Evolutionary conservation across 2,113 vertebrate species (phyloP).

Genomic region (Pholis gunnellus): DNA sequence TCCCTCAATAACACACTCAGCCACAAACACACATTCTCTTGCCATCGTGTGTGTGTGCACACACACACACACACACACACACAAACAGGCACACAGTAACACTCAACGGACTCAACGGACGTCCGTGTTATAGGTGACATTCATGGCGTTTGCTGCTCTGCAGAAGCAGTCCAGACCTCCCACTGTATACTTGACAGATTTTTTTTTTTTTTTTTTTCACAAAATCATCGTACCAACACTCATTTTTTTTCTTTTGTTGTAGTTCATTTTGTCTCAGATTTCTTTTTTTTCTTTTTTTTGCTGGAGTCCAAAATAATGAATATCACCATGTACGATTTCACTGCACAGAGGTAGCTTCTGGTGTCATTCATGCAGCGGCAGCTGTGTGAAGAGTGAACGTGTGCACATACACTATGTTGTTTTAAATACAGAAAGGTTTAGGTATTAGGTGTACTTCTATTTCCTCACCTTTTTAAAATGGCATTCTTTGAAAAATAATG

Average conservation of each 20-base stretch:
- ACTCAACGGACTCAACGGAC: constrained; percentile 67
- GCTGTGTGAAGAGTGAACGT: constrained; percentile 5
- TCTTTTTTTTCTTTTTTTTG: constrained; percentile 11
- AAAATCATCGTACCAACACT: constrained; percentile 65
- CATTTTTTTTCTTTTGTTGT: constrained; percentile 21
- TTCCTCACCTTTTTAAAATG: constrained; percentile 40
- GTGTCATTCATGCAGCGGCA: constrained; percentile 36
- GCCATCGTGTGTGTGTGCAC: constrained; percentile 35
- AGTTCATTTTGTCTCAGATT: constrained; percentile 28
- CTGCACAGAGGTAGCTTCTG: constrained; percentile 53
- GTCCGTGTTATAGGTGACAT: constrained; percentile 52
- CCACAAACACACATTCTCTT: constrained; percentile 53
- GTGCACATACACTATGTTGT: constrained; percentile 48
- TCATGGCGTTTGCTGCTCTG: constrained; percentile 66
- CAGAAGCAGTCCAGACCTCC: constrained; percentile 66
- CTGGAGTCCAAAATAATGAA: constrained; percentile 56
- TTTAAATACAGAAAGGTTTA: constrained; percentile 46
- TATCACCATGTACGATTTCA: constrained; percentile 39
- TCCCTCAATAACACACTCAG: constrained; percentile 75
- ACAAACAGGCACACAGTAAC: constrained; percentile 48
- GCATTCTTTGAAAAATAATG: constrained; percentile 36
- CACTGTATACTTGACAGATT: constrained; percentile 76
- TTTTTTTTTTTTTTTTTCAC: constrained; percentile 18
- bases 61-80: background rate
- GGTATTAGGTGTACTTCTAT: constrained; percentile 43